These are phyloP conservation scores for Lasioglossum vierecki DNA, from an alignment of 2,888 invertebrate species.

Conservation along the genomic window DNA sequence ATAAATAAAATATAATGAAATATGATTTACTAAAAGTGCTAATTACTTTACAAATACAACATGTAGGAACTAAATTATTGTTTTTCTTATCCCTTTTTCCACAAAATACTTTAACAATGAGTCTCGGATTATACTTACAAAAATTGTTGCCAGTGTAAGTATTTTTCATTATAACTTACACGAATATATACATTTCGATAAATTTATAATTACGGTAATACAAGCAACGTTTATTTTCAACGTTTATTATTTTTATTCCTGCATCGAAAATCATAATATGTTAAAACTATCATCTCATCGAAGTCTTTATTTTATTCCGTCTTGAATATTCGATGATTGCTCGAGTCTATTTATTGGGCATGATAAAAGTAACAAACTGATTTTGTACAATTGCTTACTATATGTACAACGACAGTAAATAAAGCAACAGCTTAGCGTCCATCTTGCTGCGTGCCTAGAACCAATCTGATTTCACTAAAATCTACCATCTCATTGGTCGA, in stretches of 20 bases:
- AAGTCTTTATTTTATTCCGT: neutral
- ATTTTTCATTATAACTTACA: neutral
- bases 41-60: neutral
- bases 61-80: neutral
- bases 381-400: neutral
- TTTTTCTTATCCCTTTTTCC: neutral
- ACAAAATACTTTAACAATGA: neutral
- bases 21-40: neutral
- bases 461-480: neutral
- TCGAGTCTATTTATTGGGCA: neutral
- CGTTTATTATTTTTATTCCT: neutral
- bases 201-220: neutral
- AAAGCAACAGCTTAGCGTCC: neutral
- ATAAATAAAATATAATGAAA: neutral
- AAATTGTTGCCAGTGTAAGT: neutral
- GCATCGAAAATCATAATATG: neutral
- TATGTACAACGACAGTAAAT: neutral
- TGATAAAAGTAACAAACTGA: neutral
- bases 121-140: neutral
- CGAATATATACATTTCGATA: neutral
- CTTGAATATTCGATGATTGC: neutral
- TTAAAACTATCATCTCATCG: neutral
- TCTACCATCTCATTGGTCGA: neutral
- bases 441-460: slow-evolving; percentile 4
- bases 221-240: neutral